Evolutionary conservation across 2,888 invertebrate genomes (phyloP).

Genomic region (Abrostola tripartita): DNA sequence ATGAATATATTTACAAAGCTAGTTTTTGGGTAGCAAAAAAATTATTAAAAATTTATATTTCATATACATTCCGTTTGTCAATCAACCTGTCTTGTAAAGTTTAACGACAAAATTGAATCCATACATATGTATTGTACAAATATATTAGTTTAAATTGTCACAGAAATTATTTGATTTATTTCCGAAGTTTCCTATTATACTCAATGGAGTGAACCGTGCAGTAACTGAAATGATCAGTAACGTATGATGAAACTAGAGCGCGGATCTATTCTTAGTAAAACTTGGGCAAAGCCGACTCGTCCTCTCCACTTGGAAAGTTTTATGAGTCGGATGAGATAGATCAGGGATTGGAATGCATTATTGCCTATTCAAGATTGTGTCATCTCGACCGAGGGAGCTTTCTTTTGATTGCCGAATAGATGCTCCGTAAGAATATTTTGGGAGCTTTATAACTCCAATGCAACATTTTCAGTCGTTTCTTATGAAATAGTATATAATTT

Average conservation of each 20-base stretch:
- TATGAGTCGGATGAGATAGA: slow-evolving; percentile 81
- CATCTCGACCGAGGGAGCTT: slow-evolving; percentile 57
- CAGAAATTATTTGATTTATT: slow-evolving; percentile 22
- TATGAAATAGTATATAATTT: neutral
- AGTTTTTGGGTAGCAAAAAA: neutral
- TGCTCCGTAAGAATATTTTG: slow-evolving; percentile 13
- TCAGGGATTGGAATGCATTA: slow-evolving; percentile 80
- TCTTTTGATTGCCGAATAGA: slow-evolving; percentile 29
- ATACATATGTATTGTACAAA: slow-evolving; percentile 2
- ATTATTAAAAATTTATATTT: too few species aligned
- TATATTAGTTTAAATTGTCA: slow-evolving; percentile 3
- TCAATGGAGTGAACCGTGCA: slow-evolving; percentile 25
- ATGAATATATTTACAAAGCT: too few species aligned
- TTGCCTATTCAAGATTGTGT: slow-evolving; percentile 80
- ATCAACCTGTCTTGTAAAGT: slow-evolving; percentile 3
- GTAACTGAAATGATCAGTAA: slow-evolving; percentile 45
- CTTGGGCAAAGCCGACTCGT: slow-evolving; percentile 72
- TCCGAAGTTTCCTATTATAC: slow-evolving; percentile 25
- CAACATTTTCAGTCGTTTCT: neutral
- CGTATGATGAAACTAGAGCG: slow-evolving; percentile 60
- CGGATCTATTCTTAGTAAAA: slow-evolving; percentile 68
- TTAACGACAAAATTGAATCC: slow-evolving; percentile 9
- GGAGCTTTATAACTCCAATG: slow-evolving; percentile 12
- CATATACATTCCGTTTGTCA: neutral
- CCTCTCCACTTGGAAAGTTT: slow-evolving; percentile 77